Evolutionary conservation across 2,888 invertebrate genomes (phyloP), one percentile per base, ranked within the genome.

Genomic region (Caenorhabditis sp.): DNA sequence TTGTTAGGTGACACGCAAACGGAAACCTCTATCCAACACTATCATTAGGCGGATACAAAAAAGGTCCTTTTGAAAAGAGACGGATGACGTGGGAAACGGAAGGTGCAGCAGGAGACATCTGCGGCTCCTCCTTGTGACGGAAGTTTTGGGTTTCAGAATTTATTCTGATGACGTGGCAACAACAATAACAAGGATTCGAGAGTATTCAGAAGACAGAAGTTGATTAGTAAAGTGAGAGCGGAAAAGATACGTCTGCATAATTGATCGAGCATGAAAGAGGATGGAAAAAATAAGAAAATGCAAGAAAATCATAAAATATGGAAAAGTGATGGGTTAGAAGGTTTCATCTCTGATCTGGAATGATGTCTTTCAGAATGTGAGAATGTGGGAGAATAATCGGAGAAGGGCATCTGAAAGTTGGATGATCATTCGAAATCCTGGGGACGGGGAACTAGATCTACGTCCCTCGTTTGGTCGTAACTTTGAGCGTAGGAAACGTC

Each of bases 221-320:
- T 76, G 66, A 69, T 75, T 75, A 75, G 66, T 66, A 47, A 31
- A 61, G 22, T n/a, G 49, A 44, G 28, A 68, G 68, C 76, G 76
- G 68, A 76, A 68, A 49, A 68, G 66, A 75, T 38, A 59, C 63
- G 44, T 44, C n/a, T 61, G 68, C 66, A 76, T 68, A 76, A 69
- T 69, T 68, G 76, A 68, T 68, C 4, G 41, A 66, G 44, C 12
- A 59, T 12, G 41, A 14, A 31, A 10, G 38, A 35, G 31, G 31
- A 6, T 35, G 31, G 22, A 63, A 44, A 63, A 28, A 74, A 26
- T 22, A 47, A 47, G 58, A 26, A 5, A 49, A 49, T 8, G 4
- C 7, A 49, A 19, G 24, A 41, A 63, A 26, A 64, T 51, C 16
- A 44, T 44, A 47, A 70, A 70, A 38, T 68, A 66, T 51, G 44